Percentiles rank a stretch among this genome's conserved stretches.
Evolutionary conservation across 1,140 invertebrate species (phyloP).

Genomic region (Bombus consobrinus): DNA sequence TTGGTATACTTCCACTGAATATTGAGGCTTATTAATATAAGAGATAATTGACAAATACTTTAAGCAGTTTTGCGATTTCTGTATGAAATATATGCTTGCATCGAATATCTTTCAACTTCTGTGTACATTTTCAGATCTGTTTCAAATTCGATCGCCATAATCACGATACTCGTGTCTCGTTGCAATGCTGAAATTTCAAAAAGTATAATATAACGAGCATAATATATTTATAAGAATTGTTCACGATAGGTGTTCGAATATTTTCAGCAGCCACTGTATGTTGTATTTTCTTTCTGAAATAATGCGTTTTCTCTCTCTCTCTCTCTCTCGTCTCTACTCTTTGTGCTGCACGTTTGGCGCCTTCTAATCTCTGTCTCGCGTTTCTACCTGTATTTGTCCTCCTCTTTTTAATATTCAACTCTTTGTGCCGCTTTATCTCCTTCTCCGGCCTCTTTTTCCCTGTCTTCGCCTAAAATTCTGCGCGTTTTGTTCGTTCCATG

Average conservation of each 20-base stretch:
- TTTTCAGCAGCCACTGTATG: background rate
- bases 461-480: conserved; percentile 1
- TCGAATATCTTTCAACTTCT: no score
- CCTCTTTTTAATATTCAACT: background rate
- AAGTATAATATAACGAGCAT: background rate
- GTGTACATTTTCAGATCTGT: no score
- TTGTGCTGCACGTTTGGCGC: background rate
- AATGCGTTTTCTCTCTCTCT: background rate
- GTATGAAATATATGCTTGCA: no score
- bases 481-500: background rate
- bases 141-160: no score
- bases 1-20: no score
- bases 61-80: no score
- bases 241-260: background rate
- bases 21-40: no score
- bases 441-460: background rate
- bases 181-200: background rate
- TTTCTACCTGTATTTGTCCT: background rate
- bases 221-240: background rate
- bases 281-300: background rate
- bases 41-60: no score
- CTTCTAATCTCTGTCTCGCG: background rate
- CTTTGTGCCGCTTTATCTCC: conserved; percentile 4
- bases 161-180: no score
- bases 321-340: background rate